Conservation (phyloP, 2,113 vertebrate genomes). For the Peucedramus taeniatus region DNA sequence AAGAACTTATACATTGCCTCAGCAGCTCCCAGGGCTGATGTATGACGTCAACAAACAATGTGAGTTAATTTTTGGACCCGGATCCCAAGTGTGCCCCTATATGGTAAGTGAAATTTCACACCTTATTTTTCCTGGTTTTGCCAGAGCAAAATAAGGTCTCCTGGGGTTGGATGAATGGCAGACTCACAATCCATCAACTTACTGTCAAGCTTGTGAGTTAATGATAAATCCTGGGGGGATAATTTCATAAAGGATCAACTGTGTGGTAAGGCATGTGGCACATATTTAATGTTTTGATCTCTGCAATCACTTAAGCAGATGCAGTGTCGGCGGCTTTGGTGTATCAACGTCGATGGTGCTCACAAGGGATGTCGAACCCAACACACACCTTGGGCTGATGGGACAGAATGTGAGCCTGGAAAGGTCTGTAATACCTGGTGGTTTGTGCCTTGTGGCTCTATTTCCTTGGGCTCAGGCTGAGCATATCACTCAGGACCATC, state of each 20-base stretch:
- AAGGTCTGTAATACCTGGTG: constrained; percentile 77
- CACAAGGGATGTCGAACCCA: constrained; percentile 94
- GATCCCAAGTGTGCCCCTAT: constrained; percentile 96
- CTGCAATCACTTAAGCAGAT: constrained; percentile 73
- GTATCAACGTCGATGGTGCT: constrained; percentile 87
- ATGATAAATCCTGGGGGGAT: background rate
- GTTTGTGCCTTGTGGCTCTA: accelerated
- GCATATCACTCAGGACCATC: background rate
- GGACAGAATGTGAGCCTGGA: constrained; percentile 91
- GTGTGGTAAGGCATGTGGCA: background rate
- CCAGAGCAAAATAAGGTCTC: background rate
- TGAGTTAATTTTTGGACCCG: constrained; percentile 97
- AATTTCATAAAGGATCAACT: background rate
- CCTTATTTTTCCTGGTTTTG: constrained; percentile 2
- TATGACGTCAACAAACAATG: constrained; percentile 98
- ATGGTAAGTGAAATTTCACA: constrained; percentile 85
- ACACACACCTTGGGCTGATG: constrained; percentile 97
- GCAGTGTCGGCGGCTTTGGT: constrained; percentile 95
- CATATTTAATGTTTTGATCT: background rate
- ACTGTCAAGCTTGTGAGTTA: background rate
- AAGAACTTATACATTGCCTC: constrained; percentile 85
- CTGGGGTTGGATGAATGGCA: background rate
- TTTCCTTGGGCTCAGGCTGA: background rate
- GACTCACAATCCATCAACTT: background rate
- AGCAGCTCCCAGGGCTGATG: constrained; percentile 89